Evolutionary conservation across 2,888 invertebrate genomes (phyloP), one percentile per base, ranked within the genome.

Genomic region (Ornithoptera alexandrae): DNA sequence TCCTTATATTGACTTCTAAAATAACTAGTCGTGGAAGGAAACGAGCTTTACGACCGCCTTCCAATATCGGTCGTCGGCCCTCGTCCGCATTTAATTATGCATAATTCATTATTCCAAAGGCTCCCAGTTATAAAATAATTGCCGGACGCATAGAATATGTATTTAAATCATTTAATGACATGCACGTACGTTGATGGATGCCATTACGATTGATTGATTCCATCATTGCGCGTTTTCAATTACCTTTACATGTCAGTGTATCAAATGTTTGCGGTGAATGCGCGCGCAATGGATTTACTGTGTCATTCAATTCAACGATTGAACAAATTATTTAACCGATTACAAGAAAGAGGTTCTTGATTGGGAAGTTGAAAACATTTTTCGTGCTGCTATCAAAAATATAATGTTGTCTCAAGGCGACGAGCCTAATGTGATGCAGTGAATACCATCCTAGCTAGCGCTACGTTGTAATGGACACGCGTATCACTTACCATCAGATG

Each of bases 1-100:
- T 89, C 89, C 89, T 87, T 83, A 74, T 78, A 84, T 82, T 78
- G 77, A 79, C 73, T 80, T 80, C 75, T 74, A 77, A 84, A 81
- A 75, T 75, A 73, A 77, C 73, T 75, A 72, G 56, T 68, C 72
- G 73, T 70, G 80, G 78, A 82, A 81, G 86, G 85, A 89, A 85
- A 81, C 74, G 70, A 74, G 77, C 76, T 76, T 78, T 84, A 78
- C 82, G 84, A 62, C 63, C 60, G 67, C 72, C 15, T 24, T 67
- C 62, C 46, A 61, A 70, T 62, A 59, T 72, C 72, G 72, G 72
- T 73, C 83, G 83, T 81, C 81, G 82, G 79, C 80, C 81, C 80
- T 53, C 68, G 58, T 12, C 12, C 62, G 68, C 62, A 69, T 70
- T 71, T 69, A 68, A 72, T 71, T 67, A 71, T 73, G 70, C 67